These are phyloP conservation scores for Trachops cirrhosus DNA, from an alignment of 2,797 vertebrate species.

Conservation along the genomic window DNA sequence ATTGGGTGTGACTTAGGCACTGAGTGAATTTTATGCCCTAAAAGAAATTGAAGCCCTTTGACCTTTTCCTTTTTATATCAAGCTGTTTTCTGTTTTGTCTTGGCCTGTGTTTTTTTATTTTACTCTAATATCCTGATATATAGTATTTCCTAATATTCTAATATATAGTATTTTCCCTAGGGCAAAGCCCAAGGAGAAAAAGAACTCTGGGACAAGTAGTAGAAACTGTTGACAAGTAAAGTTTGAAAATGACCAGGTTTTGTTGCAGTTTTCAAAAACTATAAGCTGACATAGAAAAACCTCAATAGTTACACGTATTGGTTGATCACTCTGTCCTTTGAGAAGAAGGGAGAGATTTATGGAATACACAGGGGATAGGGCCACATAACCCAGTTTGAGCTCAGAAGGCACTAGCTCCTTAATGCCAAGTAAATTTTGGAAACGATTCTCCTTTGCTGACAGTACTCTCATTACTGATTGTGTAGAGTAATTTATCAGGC, in stretches of 20 bases:
- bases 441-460: constrained; percentile 88
- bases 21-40: neutral
- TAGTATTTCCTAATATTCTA: too few relatives aligned
- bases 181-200: constrained; percentile 10
- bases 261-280: constrained; percentile 50
- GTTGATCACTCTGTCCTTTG: constrained; percentile 14
- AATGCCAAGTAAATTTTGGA: constrained; percentile 85
- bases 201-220: neutral
- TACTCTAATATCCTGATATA: constrained; percentile 49
- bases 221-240: constrained; percentile 37
- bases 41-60: neutral
- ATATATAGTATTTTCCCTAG: constrained; percentile 7
- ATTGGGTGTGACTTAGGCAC: neutral
- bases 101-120: neutral
- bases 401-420: constrained; percentile 78
- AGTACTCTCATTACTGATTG: constrained; percentile 90
- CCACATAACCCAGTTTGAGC: constrained; percentile 79
- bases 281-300: constrained; percentile 18
- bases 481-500: constrained; percentile 90
- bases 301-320: neutral
- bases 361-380: constrained; percentile 69
- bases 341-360: constrained; percentile 78
- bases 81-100: constrained; percentile 1
- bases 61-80: constrained; percentile 50
- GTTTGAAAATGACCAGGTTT: constrained; percentile 44